phyloP scores from a whole-genome alignment of 2,113 vertebrate species.

The Scomber scombrus region DNA sequence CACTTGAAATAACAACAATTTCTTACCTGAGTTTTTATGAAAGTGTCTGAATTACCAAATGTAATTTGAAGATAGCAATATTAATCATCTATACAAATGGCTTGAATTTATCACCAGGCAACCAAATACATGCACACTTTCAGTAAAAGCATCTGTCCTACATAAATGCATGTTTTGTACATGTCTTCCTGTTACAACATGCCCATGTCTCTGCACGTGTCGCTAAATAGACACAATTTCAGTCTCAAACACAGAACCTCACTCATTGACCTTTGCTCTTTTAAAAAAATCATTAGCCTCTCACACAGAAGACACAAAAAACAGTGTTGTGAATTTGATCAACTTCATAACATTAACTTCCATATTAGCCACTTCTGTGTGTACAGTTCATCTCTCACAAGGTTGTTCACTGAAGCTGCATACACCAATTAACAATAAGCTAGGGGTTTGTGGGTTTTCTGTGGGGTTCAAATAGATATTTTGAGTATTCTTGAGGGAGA shows the following conservation, averaged over 20 bases:
- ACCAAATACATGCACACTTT: not conserved
- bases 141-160: slow-evolving; percentile 1
- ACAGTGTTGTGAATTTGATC: no score
- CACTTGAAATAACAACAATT: slow-evolving; percentile 14
- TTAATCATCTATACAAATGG: slow-evolving; percentile 14
- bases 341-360: not conserved
- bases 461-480: not conserved
- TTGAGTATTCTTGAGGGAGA: slow-evolving; percentile 32
- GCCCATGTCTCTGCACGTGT: slow-evolving; percentile 5
- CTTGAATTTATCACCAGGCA: slow-evolving; percentile 15
- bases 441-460: slow-evolving; percentile 36
- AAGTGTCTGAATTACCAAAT: slow-evolving; percentile 31
- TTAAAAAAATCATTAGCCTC: slow-evolving; percentile 3
- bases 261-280: not conserved
- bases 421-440: slow-evolving; percentile 67
- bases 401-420: slow-evolving; percentile 51
- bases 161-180: slow-evolving; percentile 5
- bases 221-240: slow-evolving; percentile 3
- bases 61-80: slow-evolving; percentile 60
- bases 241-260: not conserved
- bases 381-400: slow-evolving; percentile 27
- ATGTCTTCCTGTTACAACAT: slow-evolving; percentile 7
- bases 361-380: slow-evolving; percentile 14
- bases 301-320: no score
- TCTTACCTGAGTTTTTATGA: slow-evolving; percentile 41